Percentiles rank a stretch among this genome's conserved stretches.
Conservation (phyloP, 2,113 vertebrate genomes). For the Petrocephalus zakoni region DNA sequence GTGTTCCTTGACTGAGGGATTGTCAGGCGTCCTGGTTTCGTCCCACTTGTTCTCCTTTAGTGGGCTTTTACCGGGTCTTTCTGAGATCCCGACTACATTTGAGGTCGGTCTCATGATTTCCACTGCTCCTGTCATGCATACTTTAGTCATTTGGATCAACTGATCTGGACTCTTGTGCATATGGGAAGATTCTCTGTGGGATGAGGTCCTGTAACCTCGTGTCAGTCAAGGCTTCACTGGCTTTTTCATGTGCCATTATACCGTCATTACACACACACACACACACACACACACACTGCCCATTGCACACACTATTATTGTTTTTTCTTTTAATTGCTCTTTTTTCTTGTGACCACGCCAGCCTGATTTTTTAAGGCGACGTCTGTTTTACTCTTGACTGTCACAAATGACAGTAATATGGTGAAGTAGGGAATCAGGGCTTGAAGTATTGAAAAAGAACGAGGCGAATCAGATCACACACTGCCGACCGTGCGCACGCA, state of each 20-base stretch:
- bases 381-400: neutral
- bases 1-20: neutral
- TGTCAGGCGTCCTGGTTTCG: neutral
- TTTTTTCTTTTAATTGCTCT: neutral
- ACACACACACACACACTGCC: no score
- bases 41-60: neutral
- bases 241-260: neutral
- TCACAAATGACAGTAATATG: neutral
- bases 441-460: neutral
- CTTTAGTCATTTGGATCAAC: neutral
- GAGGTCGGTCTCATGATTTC: conserved; percentile 5
- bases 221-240: neutral
- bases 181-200: neutral
- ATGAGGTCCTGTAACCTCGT: neutral
- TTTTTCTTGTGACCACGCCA: neutral
- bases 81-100: neutral
- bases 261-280: neutral
- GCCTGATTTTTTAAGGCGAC: neutral
- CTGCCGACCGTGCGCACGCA: neutral
- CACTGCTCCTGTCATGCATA: neutral
- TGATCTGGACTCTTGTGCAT: neutral
- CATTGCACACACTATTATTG: neutral
- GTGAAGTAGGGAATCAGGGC: neutral
- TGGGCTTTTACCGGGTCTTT: neutral
- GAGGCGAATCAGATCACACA: neutral